Conservation (phyloP, 2,888 invertebrate species). For the Allolobophora icterica region DNA sequence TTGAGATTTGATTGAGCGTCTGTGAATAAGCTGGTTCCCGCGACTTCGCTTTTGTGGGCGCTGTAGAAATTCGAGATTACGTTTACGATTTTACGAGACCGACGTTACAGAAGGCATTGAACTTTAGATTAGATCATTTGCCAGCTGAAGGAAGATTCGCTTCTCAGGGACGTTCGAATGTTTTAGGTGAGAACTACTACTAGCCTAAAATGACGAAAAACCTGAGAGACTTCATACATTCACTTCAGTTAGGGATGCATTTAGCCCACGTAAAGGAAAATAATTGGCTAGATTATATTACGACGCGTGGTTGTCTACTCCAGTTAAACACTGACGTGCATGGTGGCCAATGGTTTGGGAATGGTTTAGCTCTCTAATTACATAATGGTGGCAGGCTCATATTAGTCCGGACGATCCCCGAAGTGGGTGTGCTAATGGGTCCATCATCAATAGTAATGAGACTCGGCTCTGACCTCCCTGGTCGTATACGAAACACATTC, state of each 20-base stretch:
- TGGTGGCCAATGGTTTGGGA: not conserved
- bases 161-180: not conserved
- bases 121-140: no score
- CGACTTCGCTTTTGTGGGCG: no score
- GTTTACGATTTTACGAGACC: no score
- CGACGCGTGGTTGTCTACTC: not conserved
- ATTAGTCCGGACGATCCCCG: not conserved
- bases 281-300: not conserved
- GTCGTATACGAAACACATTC: not conserved
- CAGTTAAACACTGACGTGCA: no score
- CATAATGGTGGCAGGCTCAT: not conserved
- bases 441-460: slow-evolving; percentile 2
- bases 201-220: no score
- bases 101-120: no score
- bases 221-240: not conserved
- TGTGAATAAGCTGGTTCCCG: no score
- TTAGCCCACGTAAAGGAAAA: not conserved
- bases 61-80: no score
- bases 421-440: not conserved
- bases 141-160: not conserved
- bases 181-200: not conserved
- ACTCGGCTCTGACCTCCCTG: not conserved
- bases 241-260: not conserved
- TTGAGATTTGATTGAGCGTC: no score
- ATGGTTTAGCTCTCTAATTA: slow-evolving; percentile 1